Percentiles rank a stretch among this genome's conserved stretches.
Evolutionary conservation across 2,113 vertebrate species (phyloP).

Genomic region (Calyptomena viridis): DNA sequence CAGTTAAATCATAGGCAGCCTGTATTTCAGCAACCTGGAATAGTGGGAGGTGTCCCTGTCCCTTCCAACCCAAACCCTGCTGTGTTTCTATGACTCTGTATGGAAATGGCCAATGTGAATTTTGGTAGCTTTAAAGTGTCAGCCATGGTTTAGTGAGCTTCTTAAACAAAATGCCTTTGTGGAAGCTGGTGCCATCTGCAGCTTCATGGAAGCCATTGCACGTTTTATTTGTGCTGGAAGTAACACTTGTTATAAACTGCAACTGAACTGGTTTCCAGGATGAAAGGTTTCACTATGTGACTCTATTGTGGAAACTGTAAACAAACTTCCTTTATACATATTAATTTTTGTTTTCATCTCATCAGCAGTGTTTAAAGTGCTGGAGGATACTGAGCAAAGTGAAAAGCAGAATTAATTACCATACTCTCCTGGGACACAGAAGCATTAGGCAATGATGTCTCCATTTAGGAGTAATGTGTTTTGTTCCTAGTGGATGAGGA

Average conservation of each 20-base stretch:
- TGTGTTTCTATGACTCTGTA: neutral
- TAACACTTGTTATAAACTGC: neutral
- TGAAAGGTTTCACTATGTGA: neutral
- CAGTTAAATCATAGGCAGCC: neutral
- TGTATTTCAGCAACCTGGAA: neutral
- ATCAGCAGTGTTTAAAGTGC: neutral
- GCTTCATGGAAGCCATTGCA: constrained; percentile 3
- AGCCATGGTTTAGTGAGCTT: neutral
- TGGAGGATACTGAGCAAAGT: neutral
- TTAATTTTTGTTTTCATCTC: neutral
- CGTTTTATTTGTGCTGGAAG: neutral
- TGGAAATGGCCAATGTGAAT: neutral
- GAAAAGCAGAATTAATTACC: neutral
- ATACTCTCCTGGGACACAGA: neutral
- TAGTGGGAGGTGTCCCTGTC: neutral
- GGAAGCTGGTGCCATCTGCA: constrained; percentile 30
- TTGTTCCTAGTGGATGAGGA: neutral
- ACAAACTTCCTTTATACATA: neutral
- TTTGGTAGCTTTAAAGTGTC: neutral
- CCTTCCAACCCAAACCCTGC: neutral
- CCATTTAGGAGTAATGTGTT: neutral
- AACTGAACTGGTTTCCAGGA: neutral
- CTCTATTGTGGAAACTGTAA: neutral
- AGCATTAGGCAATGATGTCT: neutral
- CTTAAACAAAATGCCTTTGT: neutral